phyloP scores from a whole-genome alignment of 2,113 vertebrate species.

The Agapornis roseicollis region DNA sequence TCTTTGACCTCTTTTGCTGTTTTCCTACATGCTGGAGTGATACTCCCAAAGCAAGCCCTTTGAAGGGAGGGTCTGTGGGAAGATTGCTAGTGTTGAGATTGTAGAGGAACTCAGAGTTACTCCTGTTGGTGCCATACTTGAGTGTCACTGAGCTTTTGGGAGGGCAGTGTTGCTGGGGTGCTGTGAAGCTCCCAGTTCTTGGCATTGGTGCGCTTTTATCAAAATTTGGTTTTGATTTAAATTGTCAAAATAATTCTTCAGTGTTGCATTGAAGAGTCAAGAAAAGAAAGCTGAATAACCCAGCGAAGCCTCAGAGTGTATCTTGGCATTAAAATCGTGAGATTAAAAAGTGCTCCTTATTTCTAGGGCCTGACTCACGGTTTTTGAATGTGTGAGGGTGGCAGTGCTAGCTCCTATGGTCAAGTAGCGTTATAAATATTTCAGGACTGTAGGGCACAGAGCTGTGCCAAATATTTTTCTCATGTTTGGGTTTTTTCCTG shows the following conservation, averaged over 20 bases:
- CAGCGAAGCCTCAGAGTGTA: neutral
- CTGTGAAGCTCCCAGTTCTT: neutral
- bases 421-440: slow-evolving; percentile 49
- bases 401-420: neutral
- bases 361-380: slow-evolving; percentile 41
- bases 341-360: slow-evolving; percentile 31
- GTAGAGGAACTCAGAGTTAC: neutral
- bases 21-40: neutral
- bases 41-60: neutral
- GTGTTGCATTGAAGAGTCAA: neutral
- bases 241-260: neutral
- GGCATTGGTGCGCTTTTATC: neutral
- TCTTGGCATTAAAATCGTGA: slow-evolving; percentile 12
- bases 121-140: neutral
- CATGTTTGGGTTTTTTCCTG: neutral
- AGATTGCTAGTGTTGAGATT: fast-evolving
- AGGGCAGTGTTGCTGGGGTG: fast-evolving
- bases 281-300: neutral
- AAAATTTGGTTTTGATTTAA: neutral
- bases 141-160: neutral
- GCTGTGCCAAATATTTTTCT: slow-evolving; percentile 16
- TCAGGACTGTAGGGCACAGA: neutral
- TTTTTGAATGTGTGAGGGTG: slow-evolving; percentile 50
- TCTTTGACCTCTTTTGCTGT: neutral
- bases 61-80: neutral